Percentiles rank a stretch among this genome's conserved stretches.
These are phyloP conservation scores for Mizuhopecten yessoensis DNA, from an alignment of 1,140 invertebrate genomes.

Conservation along the genomic window DNA sequence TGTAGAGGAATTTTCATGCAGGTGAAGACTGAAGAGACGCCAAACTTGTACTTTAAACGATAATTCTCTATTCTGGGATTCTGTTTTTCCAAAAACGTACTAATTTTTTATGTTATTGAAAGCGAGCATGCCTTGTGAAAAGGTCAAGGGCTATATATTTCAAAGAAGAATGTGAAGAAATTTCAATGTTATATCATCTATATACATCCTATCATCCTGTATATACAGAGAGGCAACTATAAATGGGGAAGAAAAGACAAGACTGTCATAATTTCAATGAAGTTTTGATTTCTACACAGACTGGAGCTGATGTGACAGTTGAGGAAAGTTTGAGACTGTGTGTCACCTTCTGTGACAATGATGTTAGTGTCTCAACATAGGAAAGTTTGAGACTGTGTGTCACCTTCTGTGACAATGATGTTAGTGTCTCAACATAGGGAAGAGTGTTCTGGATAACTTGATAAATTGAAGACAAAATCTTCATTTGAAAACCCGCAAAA, in stretches of 20 bases:
- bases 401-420: not conserved
- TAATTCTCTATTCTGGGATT: not conserved
- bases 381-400: not conserved
- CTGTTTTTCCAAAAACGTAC: no score
- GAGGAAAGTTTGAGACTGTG: not conserved
- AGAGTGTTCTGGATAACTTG: not conserved
- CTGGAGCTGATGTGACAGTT: not conserved
- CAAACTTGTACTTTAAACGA: no score
- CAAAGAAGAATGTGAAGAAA: not conserved
- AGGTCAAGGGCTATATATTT: not conserved
- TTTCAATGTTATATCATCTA: not conserved
- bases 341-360: not conserved
- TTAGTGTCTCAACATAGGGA: not conserved
- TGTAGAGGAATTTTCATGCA: not conserved
- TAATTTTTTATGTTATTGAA: not conserved
- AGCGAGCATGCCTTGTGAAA: not conserved
- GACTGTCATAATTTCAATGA: no score
- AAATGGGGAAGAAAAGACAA: no score
- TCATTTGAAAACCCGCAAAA: not conserved
- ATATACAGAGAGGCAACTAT: no score
- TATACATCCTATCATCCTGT: no score
- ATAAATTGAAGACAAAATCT: not conserved
- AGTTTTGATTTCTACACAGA: not conserved
- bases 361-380: not conserved
- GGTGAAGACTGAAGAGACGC: not conserved